A percentile compares a stretch with the other conserved stretches of the same genome.
Evolutionary conservation across 2,113 vertebrate genomes (phyloP).

Genomic region (Pygoscelis adeliae): DNA sequence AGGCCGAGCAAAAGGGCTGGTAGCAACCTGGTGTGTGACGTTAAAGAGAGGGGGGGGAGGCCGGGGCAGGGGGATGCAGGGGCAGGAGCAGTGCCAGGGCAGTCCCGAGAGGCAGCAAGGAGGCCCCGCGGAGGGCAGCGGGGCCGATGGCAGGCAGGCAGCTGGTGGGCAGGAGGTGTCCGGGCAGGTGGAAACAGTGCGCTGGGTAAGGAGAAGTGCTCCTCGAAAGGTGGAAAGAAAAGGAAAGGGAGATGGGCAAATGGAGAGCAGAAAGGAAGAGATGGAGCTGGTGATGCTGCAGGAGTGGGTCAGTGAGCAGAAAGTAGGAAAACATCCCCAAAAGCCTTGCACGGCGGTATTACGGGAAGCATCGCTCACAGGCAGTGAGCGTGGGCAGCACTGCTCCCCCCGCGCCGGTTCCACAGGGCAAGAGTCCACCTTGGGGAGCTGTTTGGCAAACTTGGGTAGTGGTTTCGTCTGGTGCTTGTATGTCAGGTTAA

Average conservation of each 20-base stretch:
- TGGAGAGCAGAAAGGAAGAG: not conserved
- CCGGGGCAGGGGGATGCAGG: too few relatives aligned
- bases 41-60: not conserved
- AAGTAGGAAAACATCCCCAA: not conserved
- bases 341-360: not conserved
- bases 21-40: not conserved
- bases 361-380: too few relatives aligned
- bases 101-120: too few relatives aligned
- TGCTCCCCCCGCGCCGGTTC: fast-evolving
- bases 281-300: not conserved
- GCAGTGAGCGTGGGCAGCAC: too few relatives aligned
- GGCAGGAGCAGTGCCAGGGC: too few relatives aligned
- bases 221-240: not conserved
- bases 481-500: not conserved
- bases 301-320: too few relatives aligned
- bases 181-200: not conserved
- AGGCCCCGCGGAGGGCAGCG: not conserved
- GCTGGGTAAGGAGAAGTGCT: not conserved
- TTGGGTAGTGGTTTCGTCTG: fast-evolving
- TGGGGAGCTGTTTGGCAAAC: not conserved
- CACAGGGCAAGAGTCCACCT: fast-evolving
- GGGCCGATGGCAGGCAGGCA: not conserved
- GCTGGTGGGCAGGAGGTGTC: not conserved
- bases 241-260: not conserved
- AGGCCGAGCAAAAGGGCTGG: too few relatives aligned